Percentiles rank a stretch among this genome's conserved stretches.
Evolutionary conservation across 2,888 invertebrate genomes (phyloP).

Genomic region (Lasius platythorax): DNA sequence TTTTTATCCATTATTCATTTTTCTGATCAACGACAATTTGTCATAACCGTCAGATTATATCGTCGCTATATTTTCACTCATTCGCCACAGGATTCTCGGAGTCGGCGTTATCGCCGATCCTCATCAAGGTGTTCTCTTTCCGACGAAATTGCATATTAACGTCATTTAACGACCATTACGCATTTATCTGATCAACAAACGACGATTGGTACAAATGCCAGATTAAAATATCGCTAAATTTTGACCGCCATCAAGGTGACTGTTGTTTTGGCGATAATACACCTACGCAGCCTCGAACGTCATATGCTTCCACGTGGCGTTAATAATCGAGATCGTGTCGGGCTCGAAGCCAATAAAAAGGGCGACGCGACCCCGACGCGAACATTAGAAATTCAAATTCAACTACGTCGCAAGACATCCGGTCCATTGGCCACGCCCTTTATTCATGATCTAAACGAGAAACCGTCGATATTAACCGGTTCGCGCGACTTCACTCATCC

Average conservation of each 20-base stretch:
- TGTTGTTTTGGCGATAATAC: neutral
- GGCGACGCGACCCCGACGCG: neutral
- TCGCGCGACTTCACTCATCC: constrained; percentile 7
- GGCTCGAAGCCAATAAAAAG: constrained; percentile 25
- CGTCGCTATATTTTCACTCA: neutral
- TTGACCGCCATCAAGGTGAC: constrained; percentile 32
- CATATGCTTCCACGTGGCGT: neutral
- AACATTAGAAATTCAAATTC: constrained; percentile 72
- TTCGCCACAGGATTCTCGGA: neutral
- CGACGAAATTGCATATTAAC: neutral
- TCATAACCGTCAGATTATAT: neutral
- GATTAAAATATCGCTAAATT: neutral
- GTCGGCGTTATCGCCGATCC: neutral
- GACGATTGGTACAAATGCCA: neutral
- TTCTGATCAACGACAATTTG: neutral
- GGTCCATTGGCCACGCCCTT: constrained; percentile 64
- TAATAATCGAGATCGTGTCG: constrained; percentile 39
- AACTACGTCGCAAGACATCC: constrained; percentile 38
- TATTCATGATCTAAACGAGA: constrained; percentile 63
- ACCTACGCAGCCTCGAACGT: constrained; percentile 17
- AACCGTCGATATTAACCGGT: constrained; percentile 69
- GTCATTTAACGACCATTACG: neutral
- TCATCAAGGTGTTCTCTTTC: neutral
- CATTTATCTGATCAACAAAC: constrained; percentile 31
- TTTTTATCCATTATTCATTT: neutral